Evolutionary conservation across 2,113 vertebrate species (phyloP), one percentile per base, ranked within the genome.

Genomic region (Indicator maculatus): DNA sequence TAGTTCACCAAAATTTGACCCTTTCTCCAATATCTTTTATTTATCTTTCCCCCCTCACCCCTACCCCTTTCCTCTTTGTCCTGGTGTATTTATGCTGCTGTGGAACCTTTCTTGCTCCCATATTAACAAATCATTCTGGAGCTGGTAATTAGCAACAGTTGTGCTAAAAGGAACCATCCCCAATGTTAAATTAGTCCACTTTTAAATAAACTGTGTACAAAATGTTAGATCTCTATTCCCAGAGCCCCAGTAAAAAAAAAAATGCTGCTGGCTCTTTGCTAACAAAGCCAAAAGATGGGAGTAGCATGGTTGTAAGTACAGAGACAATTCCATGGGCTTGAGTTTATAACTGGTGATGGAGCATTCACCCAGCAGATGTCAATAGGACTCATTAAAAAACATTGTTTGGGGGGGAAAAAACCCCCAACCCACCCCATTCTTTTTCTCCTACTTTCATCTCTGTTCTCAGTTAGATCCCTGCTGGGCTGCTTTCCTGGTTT

Each of bases 101-200:
- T 93, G 80, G 91, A 96, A 95, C 72, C 0, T 1, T 95, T 23
- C 24, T 36, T 86, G 85, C 93, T 95, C 91, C 88, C 94, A 95
- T 86, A 90, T 95, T 74, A 96, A 75, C 95, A 95, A 93, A 95
- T 86, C 94, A 93, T 84, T 84, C 88, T 6, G 58, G 83, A 88
- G 95, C 87, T 91, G 91, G 91, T 97, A 96, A 97, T 97, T 71
- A 97, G 93, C 94, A 97, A 94, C 96, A 97, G 94, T 97, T 97
- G 95, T 93, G 80, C 91, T 97, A 95, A 95, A 95, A 96, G 93
- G 87, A 91, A 86, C 93, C 94, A 83, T 88, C 90, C 91, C 88
- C 93, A 93, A 97, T 94, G 94, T 95, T 95, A 94, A 97, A 95
- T 95, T 95, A 95, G 91, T 93, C 91, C 88, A 86, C 93, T 97